Evolutionary conservation across 2,797 vertebrate genomes (phyloP).

Genomic region (Lepilemur ruficaudatus): DNA sequence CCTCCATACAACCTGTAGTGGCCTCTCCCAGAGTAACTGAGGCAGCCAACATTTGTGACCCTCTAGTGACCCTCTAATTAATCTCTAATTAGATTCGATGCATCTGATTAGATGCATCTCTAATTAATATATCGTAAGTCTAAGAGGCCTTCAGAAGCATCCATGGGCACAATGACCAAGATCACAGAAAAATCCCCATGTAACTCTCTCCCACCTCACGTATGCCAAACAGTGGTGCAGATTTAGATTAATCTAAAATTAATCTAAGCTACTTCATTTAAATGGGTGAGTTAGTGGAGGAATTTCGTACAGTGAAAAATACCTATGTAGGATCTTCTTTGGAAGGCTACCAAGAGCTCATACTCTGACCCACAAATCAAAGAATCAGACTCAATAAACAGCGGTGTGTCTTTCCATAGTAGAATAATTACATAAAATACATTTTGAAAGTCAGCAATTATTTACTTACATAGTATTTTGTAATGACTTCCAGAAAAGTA

Average conservation of each 20-base stretch:
- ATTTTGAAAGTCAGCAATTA: conserved; percentile 47
- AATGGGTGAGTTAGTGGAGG: no score
- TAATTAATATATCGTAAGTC: background rate
- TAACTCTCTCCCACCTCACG: background rate
- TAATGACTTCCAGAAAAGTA: conserved; percentile 49
- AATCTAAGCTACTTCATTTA: background rate
- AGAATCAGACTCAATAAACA: conserved; percentile 3
- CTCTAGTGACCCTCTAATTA: background rate
- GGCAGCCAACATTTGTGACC: no score
- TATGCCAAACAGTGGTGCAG: background rate
- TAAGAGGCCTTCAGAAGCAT: background rate
- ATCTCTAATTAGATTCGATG: no score
- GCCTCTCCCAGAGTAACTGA: background rate
- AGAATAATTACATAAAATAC: conserved; percentile 28
- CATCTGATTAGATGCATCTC: background rate
- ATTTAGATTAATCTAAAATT: background rate
- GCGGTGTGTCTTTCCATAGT: background rate
- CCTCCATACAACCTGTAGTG: background rate
- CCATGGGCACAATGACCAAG: background rate
- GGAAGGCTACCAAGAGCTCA: background rate
- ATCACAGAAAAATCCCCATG: background rate
- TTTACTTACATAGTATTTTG: conserved; percentile 3
- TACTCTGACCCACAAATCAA: background rate
- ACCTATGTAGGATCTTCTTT: background rate
- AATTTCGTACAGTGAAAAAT: background rate